These are phyloP conservation scores for Melanotus villosus DNA, from an alignment of 2,888 invertebrate genomes.

Conservation along the genomic window DNA sequence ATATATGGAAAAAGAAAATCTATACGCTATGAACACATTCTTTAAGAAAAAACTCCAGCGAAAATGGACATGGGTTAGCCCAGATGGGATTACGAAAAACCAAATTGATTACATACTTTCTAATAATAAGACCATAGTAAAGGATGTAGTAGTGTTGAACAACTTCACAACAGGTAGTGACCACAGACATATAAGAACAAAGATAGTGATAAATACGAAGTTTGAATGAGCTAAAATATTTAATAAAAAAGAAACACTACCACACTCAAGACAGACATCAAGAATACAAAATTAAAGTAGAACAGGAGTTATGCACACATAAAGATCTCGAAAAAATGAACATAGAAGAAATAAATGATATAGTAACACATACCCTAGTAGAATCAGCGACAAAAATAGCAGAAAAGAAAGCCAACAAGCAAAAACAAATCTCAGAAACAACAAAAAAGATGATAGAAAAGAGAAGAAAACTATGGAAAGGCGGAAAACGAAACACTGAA, in stretches of 20 bases:
- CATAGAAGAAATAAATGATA: too few relatives aligned
- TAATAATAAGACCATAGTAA: slow-evolving; percentile 2
- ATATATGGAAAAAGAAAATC: slow-evolving; percentile 2
- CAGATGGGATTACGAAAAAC: too few relatives aligned
- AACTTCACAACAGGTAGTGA: background rate
- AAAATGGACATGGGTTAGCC: background rate
- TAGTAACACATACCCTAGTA: background rate
- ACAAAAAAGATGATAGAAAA: slow-evolving; percentile 2
- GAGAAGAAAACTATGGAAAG: slow-evolving; percentile 5
- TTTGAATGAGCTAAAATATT: background rate
- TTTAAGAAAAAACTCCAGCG: too few relatives aligned
- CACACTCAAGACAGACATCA: background rate
- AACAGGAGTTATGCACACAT: background rate
- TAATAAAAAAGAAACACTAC: slow-evolving; percentile 1
- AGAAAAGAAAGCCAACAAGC: background rate
- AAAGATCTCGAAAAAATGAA: background rate
- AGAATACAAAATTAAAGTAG: background rate
- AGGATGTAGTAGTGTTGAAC: background rate
- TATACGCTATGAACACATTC: background rate
- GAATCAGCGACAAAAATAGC: background rate
- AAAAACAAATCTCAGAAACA: background rate
- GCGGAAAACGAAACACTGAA: background rate
- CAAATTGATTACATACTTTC: background rate
- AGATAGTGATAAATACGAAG: background rate
- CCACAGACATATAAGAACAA: background rate